These are phyloP conservation scores for Xyliphius kryptos DNA, from an alignment of 2,113 vertebrate genomes.

Conservation along the genomic window DNA sequence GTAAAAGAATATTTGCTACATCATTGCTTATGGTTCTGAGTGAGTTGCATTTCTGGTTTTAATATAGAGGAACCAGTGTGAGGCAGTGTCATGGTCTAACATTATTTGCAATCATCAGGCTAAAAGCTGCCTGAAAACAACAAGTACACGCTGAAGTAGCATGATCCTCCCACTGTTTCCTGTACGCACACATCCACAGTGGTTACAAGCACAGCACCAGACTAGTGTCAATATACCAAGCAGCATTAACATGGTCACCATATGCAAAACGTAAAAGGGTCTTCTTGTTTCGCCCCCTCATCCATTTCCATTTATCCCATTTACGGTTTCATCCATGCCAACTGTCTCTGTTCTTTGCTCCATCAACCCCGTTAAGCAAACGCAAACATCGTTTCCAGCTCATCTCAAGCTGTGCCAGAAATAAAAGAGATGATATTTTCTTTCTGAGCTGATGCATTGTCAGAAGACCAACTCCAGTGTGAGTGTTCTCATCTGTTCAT, in stretches of 20 bases:
- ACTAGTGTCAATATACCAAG: constrained; percentile 42
- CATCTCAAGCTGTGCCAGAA: constrained; percentile 24
- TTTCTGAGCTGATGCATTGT: no score
- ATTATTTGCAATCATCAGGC: background rate
- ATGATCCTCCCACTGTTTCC: constrained; percentile 11
- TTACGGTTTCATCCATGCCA: background rate
- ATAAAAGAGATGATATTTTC: background rate
- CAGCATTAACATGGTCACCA: constrained; percentile 26
- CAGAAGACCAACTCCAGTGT: no score
- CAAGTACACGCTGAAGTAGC: background rate
- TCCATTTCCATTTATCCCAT: background rate
- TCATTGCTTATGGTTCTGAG: no score
- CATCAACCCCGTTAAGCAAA: constrained; percentile 36
- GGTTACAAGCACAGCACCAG: constrained; percentile 34
- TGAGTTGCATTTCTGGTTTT: no score
- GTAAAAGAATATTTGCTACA: no score
- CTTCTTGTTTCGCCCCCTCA: background rate
- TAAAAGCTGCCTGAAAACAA: background rate
- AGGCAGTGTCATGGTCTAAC: background rate
- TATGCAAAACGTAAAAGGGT: no score
- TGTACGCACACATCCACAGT: background rate
- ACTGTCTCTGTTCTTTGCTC: constrained; percentile 21
- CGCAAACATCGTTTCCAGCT: constrained; percentile 19
- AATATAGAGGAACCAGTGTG: no score
- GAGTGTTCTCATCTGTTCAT: no score